Percentiles rank a stretch among this genome's conserved stretches.
These are phyloP conservation scores for Hydropsyche betteni DNA, from an alignment of 2,888 invertebrate genomes.

Conservation along the genomic window DNA sequence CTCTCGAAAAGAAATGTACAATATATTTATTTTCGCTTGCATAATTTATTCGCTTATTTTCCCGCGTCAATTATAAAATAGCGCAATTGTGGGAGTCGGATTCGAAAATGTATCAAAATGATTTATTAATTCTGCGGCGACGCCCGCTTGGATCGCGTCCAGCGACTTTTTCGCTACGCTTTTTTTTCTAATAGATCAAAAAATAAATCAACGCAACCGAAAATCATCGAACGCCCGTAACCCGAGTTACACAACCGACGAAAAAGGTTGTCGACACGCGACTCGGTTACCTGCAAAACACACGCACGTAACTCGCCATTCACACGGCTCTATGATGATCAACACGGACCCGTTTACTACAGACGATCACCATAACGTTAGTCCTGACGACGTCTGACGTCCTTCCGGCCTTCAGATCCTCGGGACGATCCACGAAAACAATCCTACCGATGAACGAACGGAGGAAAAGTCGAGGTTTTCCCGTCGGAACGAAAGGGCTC, in stretches of 20 bases:
- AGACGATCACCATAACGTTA: too few relatives aligned
- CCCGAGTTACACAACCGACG: too few relatives aligned
- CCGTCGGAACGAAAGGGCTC: neutral
- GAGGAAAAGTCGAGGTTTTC: neutral
- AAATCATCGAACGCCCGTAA: too few relatives aligned
- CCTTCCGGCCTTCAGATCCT: too few relatives aligned
- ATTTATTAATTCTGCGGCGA: slow-evolving; percentile 8
- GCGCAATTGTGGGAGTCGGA: neutral
- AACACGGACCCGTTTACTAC: too few relatives aligned
- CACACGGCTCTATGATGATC: too few relatives aligned
- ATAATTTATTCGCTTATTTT: neutral
- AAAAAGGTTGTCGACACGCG: too few relatives aligned
- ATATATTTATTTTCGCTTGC: too few relatives aligned
- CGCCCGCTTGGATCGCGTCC: neutral
- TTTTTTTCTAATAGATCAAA: slow-evolving; percentile 24
- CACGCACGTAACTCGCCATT: too few relatives aligned
- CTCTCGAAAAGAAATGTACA: too few relatives aligned
- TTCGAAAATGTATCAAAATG: slow-evolving; percentile 13
- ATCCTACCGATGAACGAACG: neutral
- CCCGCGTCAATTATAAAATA: neutral
- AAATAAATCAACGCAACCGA: neutral
- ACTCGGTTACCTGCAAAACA: too few relatives aligned
- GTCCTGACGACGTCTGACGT: too few relatives aligned
- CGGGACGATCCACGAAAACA: neutral
- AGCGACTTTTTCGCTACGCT: neutral